Base-by-base conservation (phyloP, 2,888 invertebrate genomes). In the Plusia festucae region DNA sequence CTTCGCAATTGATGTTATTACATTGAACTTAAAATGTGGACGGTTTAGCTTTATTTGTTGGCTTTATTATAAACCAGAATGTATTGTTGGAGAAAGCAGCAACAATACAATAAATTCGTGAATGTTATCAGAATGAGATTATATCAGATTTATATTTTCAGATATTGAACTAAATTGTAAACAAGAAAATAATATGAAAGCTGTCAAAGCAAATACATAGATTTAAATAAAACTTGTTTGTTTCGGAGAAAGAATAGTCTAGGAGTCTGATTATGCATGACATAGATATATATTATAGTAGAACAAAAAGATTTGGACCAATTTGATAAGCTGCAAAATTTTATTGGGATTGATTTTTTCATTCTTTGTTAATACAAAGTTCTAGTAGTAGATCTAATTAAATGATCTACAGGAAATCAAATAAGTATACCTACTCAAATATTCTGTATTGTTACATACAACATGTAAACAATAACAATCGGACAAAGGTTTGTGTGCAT, bases 11-110 rank as follows among this genome's bases (percentile, higher is more conserved):
- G 76, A 81, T 79, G 76, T 58, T 69, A 76, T 65, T 64, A 76
- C 68, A 70, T 76, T 70, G 60, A 65, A 82, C 68, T 79, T 79
- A 70, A 68, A 81, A 68, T 70, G 79, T 69, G 58, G 56, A 68
- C 46, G 59, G 51, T 44, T 64, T 54, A 16, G 46, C 62, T 24
- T 65, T 64, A 65, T 81, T 68, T 69, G 68, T 58, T 62, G 68
- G 62, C 60, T 63, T 63, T 80, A 70, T 78, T 62, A 79, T 71
- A 60, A 78, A 58, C 54, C 46, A 18, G 44, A 59, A 71, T 68
- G 55, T 67, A 67, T 40, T 53, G 16, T 13, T 51, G 13, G 53
- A 32, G 8, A 20, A 44, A 55, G 18, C 3, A 57, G 16, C 18
- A 16, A 40, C 34, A 54, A 64, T 75, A 61, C 68, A 63, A 15